phyloP scores from a whole-genome alignment of 2,113 vertebrate genomes.

The Percina caprodes region DNA sequence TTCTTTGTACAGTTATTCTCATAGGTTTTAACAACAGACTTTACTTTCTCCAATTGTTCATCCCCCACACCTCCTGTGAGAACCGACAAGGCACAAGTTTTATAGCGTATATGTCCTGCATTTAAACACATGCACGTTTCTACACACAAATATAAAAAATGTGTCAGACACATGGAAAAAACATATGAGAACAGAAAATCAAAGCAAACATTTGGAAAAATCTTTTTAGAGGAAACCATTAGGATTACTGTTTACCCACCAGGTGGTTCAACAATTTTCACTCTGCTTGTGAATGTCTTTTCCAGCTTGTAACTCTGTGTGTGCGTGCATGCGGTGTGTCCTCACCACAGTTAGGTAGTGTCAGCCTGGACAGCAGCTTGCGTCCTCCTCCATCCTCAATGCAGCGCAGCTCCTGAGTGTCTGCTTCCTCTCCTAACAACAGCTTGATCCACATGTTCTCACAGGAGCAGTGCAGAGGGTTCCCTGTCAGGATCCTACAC shows the following conservation, averaged over 20 bases:
- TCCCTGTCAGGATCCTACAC: constrained; percentile 89
- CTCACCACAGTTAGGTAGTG: constrained; percentile 92
- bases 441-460: constrained; percentile 98
- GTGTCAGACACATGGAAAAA: constrained; percentile 7
- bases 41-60: background rate
- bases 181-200: background rate
- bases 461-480: constrained; percentile 95
- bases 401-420: constrained; percentile 91
- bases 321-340: constrained; percentile 16
- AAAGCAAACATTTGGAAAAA: constrained; percentile 29
- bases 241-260: constrained; percentile 16
- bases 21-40: constrained; percentile 29
- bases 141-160: constrained; percentile 14
- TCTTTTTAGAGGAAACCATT: constrained; percentile 28
- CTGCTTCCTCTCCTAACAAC: constrained; percentile 89
- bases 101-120: background rate
- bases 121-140: constrained; percentile 6
- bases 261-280: constrained; percentile 49
- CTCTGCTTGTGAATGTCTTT: constrained; percentile 40
- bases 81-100: constrained; percentile 25
- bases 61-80: constrained; percentile 10
- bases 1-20: constrained; percentile 40
- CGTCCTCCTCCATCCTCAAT: constrained; percentile 89
- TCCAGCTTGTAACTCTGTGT: constrained; percentile 18
- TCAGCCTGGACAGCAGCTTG: constrained; percentile 87